Evolutionary conservation across 2,797 vertebrate species (phyloP).

Genomic region (Antrozous pallidus): DNA sequence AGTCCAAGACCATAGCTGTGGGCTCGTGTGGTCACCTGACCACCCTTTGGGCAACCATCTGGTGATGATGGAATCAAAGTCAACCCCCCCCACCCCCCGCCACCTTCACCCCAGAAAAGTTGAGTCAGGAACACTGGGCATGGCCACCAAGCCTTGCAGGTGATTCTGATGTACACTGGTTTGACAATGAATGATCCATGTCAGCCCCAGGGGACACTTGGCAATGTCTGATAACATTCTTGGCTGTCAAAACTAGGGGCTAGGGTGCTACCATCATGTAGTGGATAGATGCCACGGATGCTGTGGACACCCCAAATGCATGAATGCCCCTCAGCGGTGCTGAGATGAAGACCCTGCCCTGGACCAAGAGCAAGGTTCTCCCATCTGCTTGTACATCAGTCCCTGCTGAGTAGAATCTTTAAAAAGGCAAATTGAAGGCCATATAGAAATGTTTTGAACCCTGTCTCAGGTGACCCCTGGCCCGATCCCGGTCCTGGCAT

Average conservation of each 20-base stretch:
- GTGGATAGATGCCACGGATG: neutral
- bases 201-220: neutral
- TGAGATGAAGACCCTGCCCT: rapidly evolving
- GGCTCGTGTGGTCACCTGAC: neutral
- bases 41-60: too few species aligned
- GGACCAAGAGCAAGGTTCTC: rapidly evolving
- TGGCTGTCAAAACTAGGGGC: neutral
- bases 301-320: rapidly evolving
- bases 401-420: neutral
- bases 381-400: neutral
- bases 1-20: neutral
- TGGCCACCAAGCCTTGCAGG: neutral
- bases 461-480: too few species aligned
- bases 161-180: neutral
- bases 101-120: too few species aligned
- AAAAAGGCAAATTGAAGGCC: neutral
- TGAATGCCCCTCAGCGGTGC: rapidly evolving
- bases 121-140: neutral
- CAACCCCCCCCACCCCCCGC: neutral
- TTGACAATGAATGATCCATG: neutral
- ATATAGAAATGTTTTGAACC: neutral
- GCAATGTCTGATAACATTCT: neutral
- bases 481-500: neutral
- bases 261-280: neutral
- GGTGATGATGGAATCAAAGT: too few species aligned